phyloP scores from a whole-genome alignment of 2,797 vertebrate species.

The Hippopotamyrus pictus region DNA sequence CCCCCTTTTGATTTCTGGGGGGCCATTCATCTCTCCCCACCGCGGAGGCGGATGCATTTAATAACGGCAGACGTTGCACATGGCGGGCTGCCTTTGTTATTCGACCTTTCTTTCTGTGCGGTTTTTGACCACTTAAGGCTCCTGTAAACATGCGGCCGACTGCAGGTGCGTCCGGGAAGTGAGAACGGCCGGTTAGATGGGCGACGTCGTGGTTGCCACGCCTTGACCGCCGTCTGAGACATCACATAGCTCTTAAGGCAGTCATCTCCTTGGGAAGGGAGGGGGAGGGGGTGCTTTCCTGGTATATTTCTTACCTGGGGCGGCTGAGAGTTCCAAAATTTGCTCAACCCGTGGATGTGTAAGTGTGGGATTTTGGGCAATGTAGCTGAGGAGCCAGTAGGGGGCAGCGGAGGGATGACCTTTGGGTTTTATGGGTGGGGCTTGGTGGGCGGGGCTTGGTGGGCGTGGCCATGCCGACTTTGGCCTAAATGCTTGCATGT shows the following conservation, averaged over 20 bases:
- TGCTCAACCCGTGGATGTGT: neutral
- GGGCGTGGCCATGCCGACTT: neutral
- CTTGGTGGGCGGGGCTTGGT: neutral
- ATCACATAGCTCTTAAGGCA: neutral
- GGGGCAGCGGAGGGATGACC: neutral
- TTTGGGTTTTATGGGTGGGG: neutral
- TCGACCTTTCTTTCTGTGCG: neutral
- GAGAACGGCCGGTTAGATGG: neutral
- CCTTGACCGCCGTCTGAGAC: neutral
- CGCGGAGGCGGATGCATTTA: conserved; percentile 21
- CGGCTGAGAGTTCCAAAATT: neutral
- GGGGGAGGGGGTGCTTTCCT: neutral
- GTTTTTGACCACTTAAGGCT: neutral
- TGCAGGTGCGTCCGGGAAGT: neutral
- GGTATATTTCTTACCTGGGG: neutral
- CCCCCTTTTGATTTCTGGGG: conserved; percentile 9
- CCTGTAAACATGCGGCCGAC: neutral
- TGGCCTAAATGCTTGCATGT: neutral
- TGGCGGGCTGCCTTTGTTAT: neutral
- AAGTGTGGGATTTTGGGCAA: neutral
- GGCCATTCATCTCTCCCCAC: conserved; percentile 13
- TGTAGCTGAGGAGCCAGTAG: neutral
- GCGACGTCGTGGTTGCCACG: neutral
- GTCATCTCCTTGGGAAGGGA: neutral
- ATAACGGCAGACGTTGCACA: conserved; percentile 24